Percentiles rank a stretch among this genome's conserved stretches.
Conservation (phyloP, 2,888 invertebrate genomes). For the Drosophila pseudotakahashii region DNA sequence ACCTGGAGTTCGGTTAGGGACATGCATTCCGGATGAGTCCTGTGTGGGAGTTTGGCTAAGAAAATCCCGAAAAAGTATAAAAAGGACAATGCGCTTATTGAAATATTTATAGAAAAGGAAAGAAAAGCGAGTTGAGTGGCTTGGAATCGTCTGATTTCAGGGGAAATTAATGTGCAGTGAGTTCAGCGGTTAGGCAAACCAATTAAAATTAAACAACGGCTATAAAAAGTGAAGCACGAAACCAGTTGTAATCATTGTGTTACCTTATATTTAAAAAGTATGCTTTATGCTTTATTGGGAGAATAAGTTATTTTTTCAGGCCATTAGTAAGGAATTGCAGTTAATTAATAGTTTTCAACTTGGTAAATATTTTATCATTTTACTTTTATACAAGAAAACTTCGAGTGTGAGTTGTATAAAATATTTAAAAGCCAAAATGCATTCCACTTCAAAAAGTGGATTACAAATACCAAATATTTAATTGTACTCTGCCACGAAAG, state of each 20-base stretch:
- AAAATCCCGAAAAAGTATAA: slow-evolving; percentile 5
- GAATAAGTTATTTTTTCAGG: too few species aligned
- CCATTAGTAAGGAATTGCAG: too few species aligned
- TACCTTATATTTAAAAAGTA: background rate
- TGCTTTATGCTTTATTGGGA: too few species aligned
- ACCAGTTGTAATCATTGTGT: background rate
- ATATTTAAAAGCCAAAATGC: background rate
- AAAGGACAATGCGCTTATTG: slow-evolving; percentile 56
- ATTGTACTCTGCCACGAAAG: background rate
- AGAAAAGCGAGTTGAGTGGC: slow-evolving; percentile 11
- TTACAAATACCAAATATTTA: background rate
- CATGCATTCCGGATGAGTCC: slow-evolving; percentile 32
- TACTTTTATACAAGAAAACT: too few species aligned
- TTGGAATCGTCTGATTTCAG: slow-evolving; percentile 30
- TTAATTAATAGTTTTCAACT: too few species aligned
- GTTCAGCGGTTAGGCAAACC: slow-evolving; percentile 1
- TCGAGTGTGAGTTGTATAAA: too few species aligned
- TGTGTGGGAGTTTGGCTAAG: slow-evolving; percentile 15
- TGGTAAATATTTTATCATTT: too few species aligned
- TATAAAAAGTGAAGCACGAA: background rate
- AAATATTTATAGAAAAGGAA: slow-evolving; percentile 57
- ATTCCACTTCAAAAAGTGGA: background rate
- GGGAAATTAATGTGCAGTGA: slow-evolving; percentile 43
- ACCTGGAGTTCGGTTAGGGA: slow-evolving; percentile 9
- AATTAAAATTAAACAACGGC: background rate